Evolutionary conservation across 2,888 invertebrate genomes (phyloP).

Genomic region (Drosophila dives): DNA sequence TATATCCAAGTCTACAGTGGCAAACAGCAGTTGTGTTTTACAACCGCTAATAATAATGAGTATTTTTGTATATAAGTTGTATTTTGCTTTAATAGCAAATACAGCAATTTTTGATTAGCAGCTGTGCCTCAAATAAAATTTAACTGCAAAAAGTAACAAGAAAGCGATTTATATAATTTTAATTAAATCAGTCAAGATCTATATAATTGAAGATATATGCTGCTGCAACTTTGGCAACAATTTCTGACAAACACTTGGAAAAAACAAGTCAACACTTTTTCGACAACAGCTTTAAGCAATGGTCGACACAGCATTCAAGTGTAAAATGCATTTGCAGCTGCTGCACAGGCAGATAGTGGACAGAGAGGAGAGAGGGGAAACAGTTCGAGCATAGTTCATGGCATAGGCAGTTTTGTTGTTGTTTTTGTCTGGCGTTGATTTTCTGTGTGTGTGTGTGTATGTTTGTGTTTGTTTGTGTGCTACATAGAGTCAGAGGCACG

Average conservation of each 20-base stretch:
- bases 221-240: neutral
- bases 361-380: neutral
- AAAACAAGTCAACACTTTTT: slow-evolving; percentile 34
- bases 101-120: neutral
- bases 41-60: slow-evolving; percentile 25
- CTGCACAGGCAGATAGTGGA: slow-evolving; percentile 6
- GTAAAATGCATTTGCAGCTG: slow-evolving; percentile 54
- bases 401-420: slow-evolving; percentile 55
- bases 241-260: slow-evolving; percentile 22
- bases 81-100: neutral
- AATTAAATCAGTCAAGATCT: neutral
- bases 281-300: slow-evolving; percentile 40
- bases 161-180: neutral
- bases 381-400: slow-evolving; percentile 8
- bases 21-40: slow-evolving; percentile 44
- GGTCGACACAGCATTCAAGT: slow-evolving; percentile 38
- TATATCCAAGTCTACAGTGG: slow-evolving; percentile 8
- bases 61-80: slow-evolving; percentile 14
- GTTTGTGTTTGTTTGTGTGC: slow-evolving; percentile 43
- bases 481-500: slow-evolving; percentile 29
- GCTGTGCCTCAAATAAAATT: neutral
- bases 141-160: neutral
- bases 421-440: slow-evolving; percentile 52
- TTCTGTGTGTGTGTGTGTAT: slow-evolving; percentile 14
- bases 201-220: neutral